These are phyloP conservation scores for Laticauda colubrina DNA, from an alignment of 2,113 vertebrate genomes.

Conservation along the genomic window DNA sequence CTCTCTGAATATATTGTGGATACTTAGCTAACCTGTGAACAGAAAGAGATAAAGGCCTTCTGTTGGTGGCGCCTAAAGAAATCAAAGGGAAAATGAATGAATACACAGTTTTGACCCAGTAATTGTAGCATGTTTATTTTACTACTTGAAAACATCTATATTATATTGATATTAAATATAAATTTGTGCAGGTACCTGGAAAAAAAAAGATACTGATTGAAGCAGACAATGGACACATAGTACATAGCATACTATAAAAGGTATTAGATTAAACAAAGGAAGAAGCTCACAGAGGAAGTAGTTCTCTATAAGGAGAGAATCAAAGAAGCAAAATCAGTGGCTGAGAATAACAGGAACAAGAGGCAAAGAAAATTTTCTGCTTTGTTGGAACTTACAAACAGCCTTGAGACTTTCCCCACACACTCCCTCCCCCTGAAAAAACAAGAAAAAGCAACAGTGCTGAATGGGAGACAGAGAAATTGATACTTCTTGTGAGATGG, in stretches of 20 bases:
- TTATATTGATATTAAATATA: neutral
- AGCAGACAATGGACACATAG: neutral
- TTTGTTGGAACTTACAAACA: neutral
- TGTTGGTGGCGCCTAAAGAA: neutral
- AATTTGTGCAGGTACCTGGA: neutral
- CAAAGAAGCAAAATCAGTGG: neutral
- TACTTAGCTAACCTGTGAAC: neutral
- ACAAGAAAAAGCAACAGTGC: neutral
- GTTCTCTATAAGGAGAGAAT: neutral
- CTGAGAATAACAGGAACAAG: neutral
- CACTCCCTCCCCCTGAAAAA: neutral
- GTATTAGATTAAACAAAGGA: neutral
- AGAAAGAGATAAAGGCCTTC: neutral
- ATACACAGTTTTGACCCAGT: neutral
- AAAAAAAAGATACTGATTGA: neutral
- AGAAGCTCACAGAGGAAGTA: neutral
- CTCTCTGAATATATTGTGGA: neutral
- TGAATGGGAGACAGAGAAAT: neutral
- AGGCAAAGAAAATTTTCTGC: neutral
- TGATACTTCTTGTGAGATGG: neutral
- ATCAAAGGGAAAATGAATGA: neutral
- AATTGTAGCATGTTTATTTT: neutral
- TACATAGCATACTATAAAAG: neutral
- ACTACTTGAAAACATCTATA: neutral
- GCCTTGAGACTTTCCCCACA: neutral